Evolutionary conservation across 2,888 invertebrate species (phyloP).

Genomic region (Phytoseiulus persimilis): DNA sequence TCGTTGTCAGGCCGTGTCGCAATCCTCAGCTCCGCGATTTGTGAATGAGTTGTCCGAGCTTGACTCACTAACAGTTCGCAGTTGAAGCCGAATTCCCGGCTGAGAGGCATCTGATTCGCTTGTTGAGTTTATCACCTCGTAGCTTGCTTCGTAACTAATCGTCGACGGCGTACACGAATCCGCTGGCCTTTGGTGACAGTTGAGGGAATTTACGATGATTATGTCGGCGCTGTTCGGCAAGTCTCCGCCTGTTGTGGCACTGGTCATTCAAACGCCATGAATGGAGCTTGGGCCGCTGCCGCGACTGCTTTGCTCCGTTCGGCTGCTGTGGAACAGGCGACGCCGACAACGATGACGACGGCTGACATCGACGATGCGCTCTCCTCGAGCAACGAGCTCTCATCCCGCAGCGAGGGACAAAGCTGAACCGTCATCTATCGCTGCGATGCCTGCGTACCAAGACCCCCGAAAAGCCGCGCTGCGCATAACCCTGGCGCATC

Average conservation of each 20-base stretch:
- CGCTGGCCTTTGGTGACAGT: background rate
- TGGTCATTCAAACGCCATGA: background rate
- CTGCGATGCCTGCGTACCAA: background rate
- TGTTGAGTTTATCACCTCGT: background rate
- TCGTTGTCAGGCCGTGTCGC: no score
- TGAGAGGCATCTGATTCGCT: background rate
- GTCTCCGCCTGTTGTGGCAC: background rate
- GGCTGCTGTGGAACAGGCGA: background rate
- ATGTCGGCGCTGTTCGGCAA: background rate
- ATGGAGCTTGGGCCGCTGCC: background rate
- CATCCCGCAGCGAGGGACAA: background rate
- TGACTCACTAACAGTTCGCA: no score
- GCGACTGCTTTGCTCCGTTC: background rate
- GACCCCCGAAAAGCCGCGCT: background rate
- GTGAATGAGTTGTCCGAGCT: no score
- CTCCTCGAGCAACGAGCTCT: background rate
- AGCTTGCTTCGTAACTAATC: background rate
- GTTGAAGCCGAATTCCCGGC: background rate
- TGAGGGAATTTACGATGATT: background rate
- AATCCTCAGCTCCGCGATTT: no score
- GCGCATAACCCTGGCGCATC: background rate
- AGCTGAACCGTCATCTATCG: background rate
- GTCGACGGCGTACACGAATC: background rate
- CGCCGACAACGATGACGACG: background rate
- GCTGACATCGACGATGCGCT: background rate